Evolutionary conservation across 92 coral and sea anemone genomes (phyloP), one percentile per base, ranked within the genome.

Genomic region (Porites rus): DNA sequence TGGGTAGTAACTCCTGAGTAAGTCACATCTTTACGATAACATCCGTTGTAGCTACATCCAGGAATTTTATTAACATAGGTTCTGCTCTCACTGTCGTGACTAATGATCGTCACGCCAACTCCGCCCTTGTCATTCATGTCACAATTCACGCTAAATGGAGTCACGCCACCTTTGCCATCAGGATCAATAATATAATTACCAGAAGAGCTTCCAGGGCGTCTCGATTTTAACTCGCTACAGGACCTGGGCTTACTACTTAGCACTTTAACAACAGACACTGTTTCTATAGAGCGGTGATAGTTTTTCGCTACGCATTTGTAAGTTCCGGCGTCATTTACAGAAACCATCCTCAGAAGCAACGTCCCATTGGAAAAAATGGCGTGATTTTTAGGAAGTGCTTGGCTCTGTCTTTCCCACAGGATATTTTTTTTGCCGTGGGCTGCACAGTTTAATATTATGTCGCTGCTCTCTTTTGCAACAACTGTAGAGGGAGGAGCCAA

Each of bases 101-200:
- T 77, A 50, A 90, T 69, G 60, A 79, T 78, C 58, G 93, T 85
- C 89, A 86, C 90, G 11, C 90, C 90, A 22, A 86, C 74, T 20
- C 86, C 68, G 14, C 69, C 83, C 28, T 87, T 90, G 75, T 86
- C 89, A 31, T 61, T 79, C 93, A 90, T 90, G 18, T 90, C 93
- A 59, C 93, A 90, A 65, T 76, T 59, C n/a, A 80, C 93, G 8
- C 64, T 58, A 54, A 90, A 79, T 17, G 90, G 31, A 17, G 82
- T 10, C 69, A 65, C 83, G 54, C 75, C 90, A 2, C 90, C 90
- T 8, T 8, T 24, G 6, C 86, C 90, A 22, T 87, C 90, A 25
- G 90, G 90, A 8, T 87, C 86, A 72, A 87, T 79, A 50, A 46
- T 1, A 8, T 87, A 87, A 38, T 65, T 58, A 22, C 90, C 90